A percentile compares a stretch with the other conserved stretches of the same genome.
Conservation (phyloP, 1,140 invertebrate genomes). For the Achatina immaculata region DNA sequence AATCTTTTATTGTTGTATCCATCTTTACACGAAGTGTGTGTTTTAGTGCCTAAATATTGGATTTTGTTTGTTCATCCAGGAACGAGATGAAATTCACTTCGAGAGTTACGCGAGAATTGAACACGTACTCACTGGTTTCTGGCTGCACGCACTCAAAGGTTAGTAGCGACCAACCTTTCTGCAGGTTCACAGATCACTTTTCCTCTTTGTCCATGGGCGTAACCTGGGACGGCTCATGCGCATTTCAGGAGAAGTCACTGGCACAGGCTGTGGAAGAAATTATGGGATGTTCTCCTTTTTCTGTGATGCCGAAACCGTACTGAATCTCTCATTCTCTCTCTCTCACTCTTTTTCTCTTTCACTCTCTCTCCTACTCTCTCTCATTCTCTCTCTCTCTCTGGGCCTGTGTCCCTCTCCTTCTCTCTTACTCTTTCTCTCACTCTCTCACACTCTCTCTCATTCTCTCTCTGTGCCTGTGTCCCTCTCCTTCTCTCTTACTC, state of each 20-base stretch:
- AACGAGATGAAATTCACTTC: constrained; percentile 68
- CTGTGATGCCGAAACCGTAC: neutral
- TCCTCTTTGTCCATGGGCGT: no score
- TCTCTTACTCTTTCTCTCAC: no score
- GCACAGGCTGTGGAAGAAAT: neutral
- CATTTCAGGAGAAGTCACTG: neutral
- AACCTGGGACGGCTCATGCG: neutral
- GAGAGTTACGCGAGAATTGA: constrained; percentile 71
- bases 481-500: constrained; percentile 3
- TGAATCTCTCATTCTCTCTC: neutral
- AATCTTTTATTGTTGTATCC: no score
- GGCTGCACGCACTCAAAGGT: constrained; percentile 71
- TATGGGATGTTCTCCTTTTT: neutral
- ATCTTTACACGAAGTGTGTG: no score
- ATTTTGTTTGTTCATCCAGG: no score
- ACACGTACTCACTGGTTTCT: constrained; percentile 70
- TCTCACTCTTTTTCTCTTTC: no score
- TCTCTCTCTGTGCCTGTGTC: neutral
- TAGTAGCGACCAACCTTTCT: no score
- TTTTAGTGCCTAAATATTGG: no score
- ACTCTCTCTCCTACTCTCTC: neutral
- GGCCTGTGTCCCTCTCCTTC: no score
- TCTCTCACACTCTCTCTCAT: neutral
- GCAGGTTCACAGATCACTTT: neutral
- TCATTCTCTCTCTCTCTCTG: neutral